Evolutionary conservation across 2,113 vertebrate species (phyloP), one percentile per base, ranked within the genome.

Genomic region (Heterocephalus glaber): DNA sequence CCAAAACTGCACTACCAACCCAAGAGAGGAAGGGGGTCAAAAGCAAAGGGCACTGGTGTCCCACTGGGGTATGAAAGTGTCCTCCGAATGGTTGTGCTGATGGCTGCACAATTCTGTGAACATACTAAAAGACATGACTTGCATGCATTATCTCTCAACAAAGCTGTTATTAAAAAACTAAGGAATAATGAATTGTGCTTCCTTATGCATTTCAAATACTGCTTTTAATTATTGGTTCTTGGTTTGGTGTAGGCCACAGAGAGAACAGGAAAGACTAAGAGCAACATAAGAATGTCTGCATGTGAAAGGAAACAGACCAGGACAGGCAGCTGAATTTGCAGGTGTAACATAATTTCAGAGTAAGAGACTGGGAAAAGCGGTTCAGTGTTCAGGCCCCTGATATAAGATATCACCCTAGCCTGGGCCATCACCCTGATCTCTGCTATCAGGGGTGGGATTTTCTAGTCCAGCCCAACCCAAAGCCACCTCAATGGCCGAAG

Each of bases 131-230:
- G 72, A 26, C 22, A 44, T 6, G 3, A 89, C 56, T 41, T 56
- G 20, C 49, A 41, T 52, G 35, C 66, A 77, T 61, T 79, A 83
- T 38, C 72, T 90, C 63, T 80, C 70, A 49, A 54, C 66, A 90
- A 72, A 84, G 22, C 52, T 41, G 16, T 52, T 68, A 86, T n/a
- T 28, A 89, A 77, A n/a, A 70, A 90, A 41, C 65, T 26, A 20
- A 86, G 7, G 92, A 30, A 90, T 80, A 88, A 81, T 63, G 65
- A 76, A 82, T 12, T 61, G 13, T 63, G 16, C 44, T 72, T 92
- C n/a, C 76, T 92, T 33, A 63, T 14, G 9, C 26, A 68, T 54
- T 63, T 33, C 54, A 96, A 82, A 72, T 44, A 41, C 3, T 47
- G n/a, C 30, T 35, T 92, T 61, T 66, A 74, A 72, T 68, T 80